Evolutionary conservation across 1,140 invertebrate genomes (phyloP), one percentile per base, ranked within the genome.

Genomic region (Carcinoscorpius rotundicauda): DNA sequence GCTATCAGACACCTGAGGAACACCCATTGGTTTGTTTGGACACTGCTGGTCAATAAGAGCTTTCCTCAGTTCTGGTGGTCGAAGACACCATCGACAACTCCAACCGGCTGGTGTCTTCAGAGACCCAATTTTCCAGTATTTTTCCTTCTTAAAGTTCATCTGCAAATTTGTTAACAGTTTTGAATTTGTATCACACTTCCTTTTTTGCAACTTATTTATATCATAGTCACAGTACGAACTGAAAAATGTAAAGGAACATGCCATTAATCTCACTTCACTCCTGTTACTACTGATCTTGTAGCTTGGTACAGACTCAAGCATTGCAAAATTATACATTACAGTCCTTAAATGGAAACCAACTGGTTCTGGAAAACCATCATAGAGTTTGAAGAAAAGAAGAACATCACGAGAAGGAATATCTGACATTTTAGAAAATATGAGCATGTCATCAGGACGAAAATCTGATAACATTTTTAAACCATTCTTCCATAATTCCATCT

Each of bases 361-460:
- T 53, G 64, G 67, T 52, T 68, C 67, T 8, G 62, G 61, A 62
- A 52, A 68, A 51, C 67, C 67, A 61, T 66, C 64, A 59, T 68
- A 64, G 11, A 68, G 58, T 64, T 68, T 68, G 51, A 68, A 64
- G 66, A 68, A 68, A n/a, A 68, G 9, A 11, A 68, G 50, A 3
- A 68, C 59, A 55, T 68, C 67, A 49, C 66, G 63, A 51, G 64
- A 66, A 29, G 64, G 58, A 58, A 66, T 60, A 51, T 63, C 61
- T 8, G 64, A 68, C 4, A 62, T 63, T 57, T 66, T 59, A 51
- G 52, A 53, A 60, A 68, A 66, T 6, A 68, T 48, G n/a, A 68
- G 58, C 49, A 68, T 61, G 63, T 68, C 67, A 66, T 68, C 67
- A n/a, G 67, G 64, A 64, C 64, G 67, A 62, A 68, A 65, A 66